A percentile compares a stretch with the other conserved stretches of the same genome.
Conservation (phyloP, 2,888 invertebrate species). For the Nudaria mundana region DNA sequence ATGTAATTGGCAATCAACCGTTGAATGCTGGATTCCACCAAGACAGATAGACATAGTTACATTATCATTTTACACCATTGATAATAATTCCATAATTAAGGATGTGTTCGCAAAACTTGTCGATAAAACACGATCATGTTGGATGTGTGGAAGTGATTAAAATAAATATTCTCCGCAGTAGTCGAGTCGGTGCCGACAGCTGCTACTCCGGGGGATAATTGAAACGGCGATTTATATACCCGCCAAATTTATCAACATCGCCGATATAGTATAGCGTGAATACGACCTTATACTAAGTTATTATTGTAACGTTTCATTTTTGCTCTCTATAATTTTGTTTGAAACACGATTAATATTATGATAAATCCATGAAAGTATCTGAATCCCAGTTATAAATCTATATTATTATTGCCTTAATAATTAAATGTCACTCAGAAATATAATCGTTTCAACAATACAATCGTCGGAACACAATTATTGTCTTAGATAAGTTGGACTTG, state of each 20-base stretch:
- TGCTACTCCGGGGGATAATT: conserved; percentile 73
- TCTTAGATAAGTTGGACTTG: conserved; percentile 29
- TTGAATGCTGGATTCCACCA: too few species aligned
- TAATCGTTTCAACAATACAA: conserved; percentile 41
- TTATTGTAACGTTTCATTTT: conserved; percentile 45
- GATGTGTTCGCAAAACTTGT: conserved; percentile 45
- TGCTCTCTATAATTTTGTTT: conserved; percentile 28
- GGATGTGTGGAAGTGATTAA: conserved; percentile 69
- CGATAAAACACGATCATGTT: conserved; percentile 53
- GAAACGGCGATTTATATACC: conserved; percentile 77
- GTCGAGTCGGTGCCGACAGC: conserved; percentile 63
- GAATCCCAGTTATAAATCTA: conserved; percentile 27
- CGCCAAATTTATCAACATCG: conserved; percentile 76
- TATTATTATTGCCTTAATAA: conserved; percentile 36
- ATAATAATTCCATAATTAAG: conserved; percentile 51
- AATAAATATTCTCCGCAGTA: conserved; percentile 72
- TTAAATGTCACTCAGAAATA: conserved; percentile 42
- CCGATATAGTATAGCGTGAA: conserved; percentile 64
- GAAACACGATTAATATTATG: conserved; percentile 30
- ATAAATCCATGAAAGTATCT: conserved; percentile 25
- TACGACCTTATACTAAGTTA: conserved; percentile 41
- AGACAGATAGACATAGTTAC: too few species aligned
- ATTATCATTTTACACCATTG: conserved; percentile 3
- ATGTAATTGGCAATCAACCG: too few species aligned
- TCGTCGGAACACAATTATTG: conserved; percentile 44